Evolutionary conservation across 2,113 vertebrate genomes (phyloP).

Genomic region (Girardinichthys multiradiatus): DNA sequence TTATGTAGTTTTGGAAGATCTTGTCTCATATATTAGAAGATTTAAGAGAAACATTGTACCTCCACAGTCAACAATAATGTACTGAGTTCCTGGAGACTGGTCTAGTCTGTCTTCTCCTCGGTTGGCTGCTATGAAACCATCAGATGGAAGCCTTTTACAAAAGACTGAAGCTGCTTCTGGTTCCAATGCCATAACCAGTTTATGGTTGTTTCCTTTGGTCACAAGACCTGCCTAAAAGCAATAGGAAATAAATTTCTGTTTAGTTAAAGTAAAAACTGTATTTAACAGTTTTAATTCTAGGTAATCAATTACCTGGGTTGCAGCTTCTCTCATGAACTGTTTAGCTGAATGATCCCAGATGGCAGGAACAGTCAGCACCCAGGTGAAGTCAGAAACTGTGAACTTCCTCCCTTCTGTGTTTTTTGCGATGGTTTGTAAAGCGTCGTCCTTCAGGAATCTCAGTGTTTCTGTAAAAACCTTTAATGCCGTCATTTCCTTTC

Average conservation of each 20-base stretch:
- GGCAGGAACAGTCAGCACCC: slow-evolving; percentile 69
- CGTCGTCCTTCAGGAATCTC: slow-evolving; percentile 41
- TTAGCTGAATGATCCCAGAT: slow-evolving; percentile 65
- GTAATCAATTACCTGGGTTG: slow-evolving; percentile 37
- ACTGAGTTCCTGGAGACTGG: background rate
- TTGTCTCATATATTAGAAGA: background rate
- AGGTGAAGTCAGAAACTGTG: slow-evolving; percentile 52
- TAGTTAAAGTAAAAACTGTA: background rate
- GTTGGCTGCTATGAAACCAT: background rate
- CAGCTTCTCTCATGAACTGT: slow-evolving; percentile 71
- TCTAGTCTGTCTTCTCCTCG: slow-evolving; percentile 29
- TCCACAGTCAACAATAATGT: background rate
- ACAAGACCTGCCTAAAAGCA: slow-evolving; percentile 62
- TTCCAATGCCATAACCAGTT: background rate
- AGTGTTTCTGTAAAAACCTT: slow-evolving; percentile 50
- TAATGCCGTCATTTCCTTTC: slow-evolving; percentile 5
- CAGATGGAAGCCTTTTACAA: background rate
- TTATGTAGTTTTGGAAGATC: no score
- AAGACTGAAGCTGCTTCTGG: background rate
- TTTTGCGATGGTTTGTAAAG: slow-evolving; percentile 16
- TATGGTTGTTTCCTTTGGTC: background rate
- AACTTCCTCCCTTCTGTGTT: rapidly evolving
- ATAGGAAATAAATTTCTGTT: background rate
- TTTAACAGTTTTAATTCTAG: background rate
- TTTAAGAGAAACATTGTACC: background rate